Base-by-base conservation (phyloP, 1,140 invertebrate species). In the Drosophila arawakana region DNA sequence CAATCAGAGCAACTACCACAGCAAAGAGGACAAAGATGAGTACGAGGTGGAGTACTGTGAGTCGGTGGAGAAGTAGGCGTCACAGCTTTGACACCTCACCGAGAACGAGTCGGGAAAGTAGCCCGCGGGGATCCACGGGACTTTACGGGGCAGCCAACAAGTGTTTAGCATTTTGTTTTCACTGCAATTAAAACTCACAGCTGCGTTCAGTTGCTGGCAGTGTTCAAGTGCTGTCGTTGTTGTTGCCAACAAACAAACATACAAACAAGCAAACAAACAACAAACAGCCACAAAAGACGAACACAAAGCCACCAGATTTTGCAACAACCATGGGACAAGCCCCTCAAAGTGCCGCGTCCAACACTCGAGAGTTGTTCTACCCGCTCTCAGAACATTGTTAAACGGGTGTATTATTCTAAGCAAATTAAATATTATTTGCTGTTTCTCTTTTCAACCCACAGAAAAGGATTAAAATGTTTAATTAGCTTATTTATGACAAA, bases 151-250 rank as follows among this genome's bases (percentile, higher is more conserved):
- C 75, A 58, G 82, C 80, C 83, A 86, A 86, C 83, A 86, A 86
- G 83, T 86, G 83, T 88, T 86, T 88, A 88, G 83, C 76, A 76
- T 88, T 86, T 88, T 88, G 83, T 88, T 88, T 86, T 78, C 77
- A 88, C 73, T 88, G 83, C 83, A 86, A 86, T 86, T 86, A 86
- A 86, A 86, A 86, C 66, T 61, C 59, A 21, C 70, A 72, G 68
- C 78, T 73, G 75, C 49, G 63, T 37, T 35, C 72, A 59, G 67
- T 59, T 35, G 47, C 62, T 80, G 73, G 55, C 65, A 57, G 52
- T 52, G 50, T 66, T 75, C 71, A 67, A 82, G 76, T 81, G 76
- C 50, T 39, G 35, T 43, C 9, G 60, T 35, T 34, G 52, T 10
- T 11, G 44, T 25, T 47, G 58, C 44, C 41, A 11, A 50, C 73